Base-by-base conservation (phyloP, 2,113 vertebrate species). In the Prochilodus magdalenae region DNA sequence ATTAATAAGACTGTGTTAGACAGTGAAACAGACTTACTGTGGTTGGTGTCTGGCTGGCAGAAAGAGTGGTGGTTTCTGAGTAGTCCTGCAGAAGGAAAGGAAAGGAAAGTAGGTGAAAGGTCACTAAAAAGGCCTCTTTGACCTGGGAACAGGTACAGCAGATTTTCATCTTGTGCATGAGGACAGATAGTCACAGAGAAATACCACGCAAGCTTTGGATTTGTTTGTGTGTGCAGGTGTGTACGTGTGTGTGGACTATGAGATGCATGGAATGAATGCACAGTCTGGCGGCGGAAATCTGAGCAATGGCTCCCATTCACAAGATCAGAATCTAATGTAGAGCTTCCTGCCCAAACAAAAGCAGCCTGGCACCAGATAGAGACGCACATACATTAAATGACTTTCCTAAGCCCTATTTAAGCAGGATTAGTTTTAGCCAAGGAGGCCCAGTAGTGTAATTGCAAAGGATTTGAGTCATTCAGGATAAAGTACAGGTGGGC, bases 41-140 rank as follows among this genome's bases (percentile, higher is more conserved):
- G 73, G 73, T 15, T 70, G 66, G 53, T 49, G n/a, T 14, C 47
- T 0, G 33, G 16, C 2, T 70, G 18, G 51, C 4, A 1, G 6
- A n/a, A 69, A 49, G 11, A 8, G 73, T 26, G 15, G 63, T 8
- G 14, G 24, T 33, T 27, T 44, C n/a, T 74, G 5, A 60, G 20
- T 36, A 44, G 20, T n/a, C 53, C 63, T 81, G 15, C 73, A 62
- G 16, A 29, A 69, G 36, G 49, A 69, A 75, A 69, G 36, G 49
- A 69, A 75, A 66, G 18, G 26, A 36, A 59, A 70, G 36, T 69
- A 49, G 53, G 65, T 66, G 20, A 82, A 76, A 76, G 63, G 59
- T 70, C 33, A 57, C 8, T 14, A 36, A 80, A 13, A 30, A 16
- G 36, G 5, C 16, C 7, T 29, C 14, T 27, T 30, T 74, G 26